A percentile compares a stretch with the other conserved stretches of the same genome.
Evolutionary conservation across 2,888 invertebrate species (phyloP).

Genomic region (Empis livida): DNA sequence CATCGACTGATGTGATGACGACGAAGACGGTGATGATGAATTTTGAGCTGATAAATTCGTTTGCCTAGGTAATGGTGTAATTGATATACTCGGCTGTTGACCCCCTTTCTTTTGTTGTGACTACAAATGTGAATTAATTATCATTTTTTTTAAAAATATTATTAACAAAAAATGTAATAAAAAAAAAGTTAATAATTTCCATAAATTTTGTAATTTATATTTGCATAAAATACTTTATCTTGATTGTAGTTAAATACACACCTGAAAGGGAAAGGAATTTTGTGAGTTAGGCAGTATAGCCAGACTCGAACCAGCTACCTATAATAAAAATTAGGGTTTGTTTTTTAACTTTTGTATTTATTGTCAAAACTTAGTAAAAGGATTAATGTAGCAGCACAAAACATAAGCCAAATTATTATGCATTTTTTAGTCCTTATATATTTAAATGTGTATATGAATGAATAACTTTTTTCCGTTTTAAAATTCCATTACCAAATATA

Average conservation of each 20-base stretch:
- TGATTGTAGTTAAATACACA: constrained; percentile 11
- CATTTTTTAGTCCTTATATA: too few species aligned
- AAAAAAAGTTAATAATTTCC: background rate
- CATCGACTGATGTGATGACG: constrained; percentile 48
- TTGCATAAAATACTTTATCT: background rate
- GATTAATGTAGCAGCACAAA: too few species aligned
- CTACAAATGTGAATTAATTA: background rate
- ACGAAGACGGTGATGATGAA: constrained; percentile 66
- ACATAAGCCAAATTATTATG: too few species aligned
- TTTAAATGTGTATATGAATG: too few species aligned
- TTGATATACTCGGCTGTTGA: constrained; percentile 79
- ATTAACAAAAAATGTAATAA: background rate
- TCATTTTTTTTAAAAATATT: background rate
- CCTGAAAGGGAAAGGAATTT: constrained; percentile 18
- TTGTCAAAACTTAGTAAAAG: too few species aligned
- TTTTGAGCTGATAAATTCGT: constrained; percentile 24
- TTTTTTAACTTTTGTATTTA: too few species aligned
- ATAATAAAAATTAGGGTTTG: constrained; percentile 3
- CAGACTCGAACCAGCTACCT: constrained; percentile 20
- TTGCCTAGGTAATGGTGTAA: constrained; percentile 72
- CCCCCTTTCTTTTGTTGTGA: constrained; percentile 21
- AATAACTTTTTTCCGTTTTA: too few species aligned
- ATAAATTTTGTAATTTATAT: background rate
- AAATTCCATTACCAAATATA: too few species aligned
- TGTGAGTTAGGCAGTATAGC: constrained; percentile 19